Evolutionary conservation across 2,888 invertebrate genomes (phyloP).

Genomic region (Adela reaumurella): DNA sequence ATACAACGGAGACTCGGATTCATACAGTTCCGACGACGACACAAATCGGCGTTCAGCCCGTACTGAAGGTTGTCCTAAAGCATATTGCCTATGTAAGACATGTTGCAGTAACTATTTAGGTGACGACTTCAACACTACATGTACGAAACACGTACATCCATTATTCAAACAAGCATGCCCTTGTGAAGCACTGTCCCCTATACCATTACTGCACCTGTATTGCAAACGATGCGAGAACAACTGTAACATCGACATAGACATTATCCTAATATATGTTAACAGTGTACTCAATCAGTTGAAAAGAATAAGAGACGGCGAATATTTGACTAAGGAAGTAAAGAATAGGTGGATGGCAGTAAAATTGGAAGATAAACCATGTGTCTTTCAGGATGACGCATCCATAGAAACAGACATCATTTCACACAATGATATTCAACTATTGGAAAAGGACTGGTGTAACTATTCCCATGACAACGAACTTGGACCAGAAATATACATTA

Average conservation of each 20-base stretch:
- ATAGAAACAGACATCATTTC: slow-evolving; percentile 25
- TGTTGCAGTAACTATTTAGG: too few species aligned
- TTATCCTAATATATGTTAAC: slow-evolving; percentile 35
- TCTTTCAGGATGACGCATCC: slow-evolving; percentile 12
- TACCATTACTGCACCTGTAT: slow-evolving; percentile 38
- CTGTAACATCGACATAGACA: slow-evolving; percentile 43
- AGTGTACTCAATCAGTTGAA: slow-evolving; percentile 44
- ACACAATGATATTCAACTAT: slow-evolving; percentile 17
- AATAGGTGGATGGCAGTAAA: slow-evolving; percentile 36
- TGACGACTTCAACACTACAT: too few species aligned
- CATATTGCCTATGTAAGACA: too few species aligned
- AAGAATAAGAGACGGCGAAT: slow-evolving; percentile 46
- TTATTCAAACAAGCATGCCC: too few species aligned
- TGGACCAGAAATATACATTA: slow-evolving; percentile 37
- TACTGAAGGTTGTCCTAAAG: too few species aligned
- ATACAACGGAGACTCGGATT: slow-evolving; percentile 24
- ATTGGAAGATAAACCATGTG: slow-evolving; percentile 6
- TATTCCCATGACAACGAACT: slow-evolving; percentile 29
- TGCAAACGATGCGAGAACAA: slow-evolving; percentile 38
- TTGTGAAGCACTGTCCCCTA: not conserved
- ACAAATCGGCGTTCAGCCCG: not conserved
- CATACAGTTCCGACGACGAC: slow-evolving; percentile 24
- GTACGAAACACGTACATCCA: too few species aligned
- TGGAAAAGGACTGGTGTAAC: not conserved
- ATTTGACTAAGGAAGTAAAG: slow-evolving; percentile 37